These are phyloP conservation scores for Zaprionus capensis DNA, from an alignment of 1,140 invertebrate species.

Conservation along the genomic window DNA sequence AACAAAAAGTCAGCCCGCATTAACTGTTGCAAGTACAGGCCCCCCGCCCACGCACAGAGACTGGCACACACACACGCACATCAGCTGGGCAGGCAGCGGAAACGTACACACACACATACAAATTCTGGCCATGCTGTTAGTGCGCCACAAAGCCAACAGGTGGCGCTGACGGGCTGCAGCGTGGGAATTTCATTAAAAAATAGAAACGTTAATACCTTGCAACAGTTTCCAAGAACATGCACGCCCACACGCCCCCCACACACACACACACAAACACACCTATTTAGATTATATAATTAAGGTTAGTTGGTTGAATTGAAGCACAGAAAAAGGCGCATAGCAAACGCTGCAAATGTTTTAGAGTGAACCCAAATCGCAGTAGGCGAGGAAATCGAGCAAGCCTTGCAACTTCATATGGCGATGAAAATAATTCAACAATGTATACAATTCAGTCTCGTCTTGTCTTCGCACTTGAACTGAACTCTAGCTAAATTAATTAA, in stretches of 20 bases:
- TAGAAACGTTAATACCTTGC: conserved; percentile 15
- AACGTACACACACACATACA: conserved; percentile 23
- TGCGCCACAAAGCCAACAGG: conserved; percentile 64
- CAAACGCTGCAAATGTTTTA: conserved; percentile 9
- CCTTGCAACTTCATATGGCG: not conserved
- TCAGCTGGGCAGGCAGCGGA: conserved; percentile 48
- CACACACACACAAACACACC: not conserved
- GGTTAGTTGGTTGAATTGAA: not conserved
- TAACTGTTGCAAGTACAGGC: conserved; percentile 29
- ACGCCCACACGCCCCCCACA: not conserved
- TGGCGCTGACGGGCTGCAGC: conserved; percentile 56
- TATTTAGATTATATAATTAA: not conserved
- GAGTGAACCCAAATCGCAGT: conserved; percentile 41
- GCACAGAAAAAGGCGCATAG: not conserved
- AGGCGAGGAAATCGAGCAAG: conserved; percentile 7
- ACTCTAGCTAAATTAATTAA: conserved; percentile 12
- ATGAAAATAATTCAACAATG: not conserved
- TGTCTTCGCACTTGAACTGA: conserved; percentile 7
- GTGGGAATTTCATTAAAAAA: conserved; percentile 56
- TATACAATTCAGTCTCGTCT: conserved; percentile 14
- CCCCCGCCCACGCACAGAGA: conserved; percentile 15
- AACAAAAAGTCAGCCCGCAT: conserved; percentile 24
- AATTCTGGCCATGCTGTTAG: conserved; percentile 14
- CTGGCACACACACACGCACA: conserved; percentile 8
- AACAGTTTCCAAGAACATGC: not conserved